Evolutionary conservation across 2,113 vertebrate genomes (phyloP).

Genomic region (Ammodytes dubius): DNA sequence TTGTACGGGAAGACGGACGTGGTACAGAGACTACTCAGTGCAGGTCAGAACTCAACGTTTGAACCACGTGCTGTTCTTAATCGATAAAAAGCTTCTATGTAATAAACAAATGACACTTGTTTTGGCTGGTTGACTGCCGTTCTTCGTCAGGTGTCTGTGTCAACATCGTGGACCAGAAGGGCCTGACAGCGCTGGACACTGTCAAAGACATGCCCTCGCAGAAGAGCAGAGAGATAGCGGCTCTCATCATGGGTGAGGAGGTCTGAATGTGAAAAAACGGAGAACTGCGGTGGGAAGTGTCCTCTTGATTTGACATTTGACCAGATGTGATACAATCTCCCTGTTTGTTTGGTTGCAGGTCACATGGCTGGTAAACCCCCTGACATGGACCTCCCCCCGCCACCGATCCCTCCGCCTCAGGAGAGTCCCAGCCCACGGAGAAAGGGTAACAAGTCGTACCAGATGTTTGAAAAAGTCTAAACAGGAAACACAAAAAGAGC

Average conservation of each 20-base stretch:
- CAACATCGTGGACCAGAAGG: conserved; percentile 92
- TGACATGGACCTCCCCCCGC: conserved; percentile 85
- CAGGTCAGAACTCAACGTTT: conserved; percentile 84
- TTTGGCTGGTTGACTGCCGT: conserved; percentile 1
- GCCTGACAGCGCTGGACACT: conserved; percentile 93
- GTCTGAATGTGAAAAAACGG: background rate
- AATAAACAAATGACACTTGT: background rate
- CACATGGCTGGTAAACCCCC: conserved; percentile 88
- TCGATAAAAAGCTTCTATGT: no score
- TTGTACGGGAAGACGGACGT: conserved; percentile 98
- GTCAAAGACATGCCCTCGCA: conserved; percentile 97
- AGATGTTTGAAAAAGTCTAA: background rate
- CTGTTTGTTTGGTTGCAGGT: conserved; percentile 77
- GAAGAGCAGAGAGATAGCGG: conserved; percentile 94
- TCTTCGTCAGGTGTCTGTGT: conserved; percentile 90
- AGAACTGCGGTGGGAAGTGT: background rate
- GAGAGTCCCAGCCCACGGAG: conserved; percentile 81
- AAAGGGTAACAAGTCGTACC: conserved; percentile 72
- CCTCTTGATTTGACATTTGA: conserved; percentile 2
- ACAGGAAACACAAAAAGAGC: background rate
- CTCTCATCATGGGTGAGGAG: conserved; percentile 91
- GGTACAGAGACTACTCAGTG: conserved; percentile 95
- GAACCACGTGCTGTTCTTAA: background rate
- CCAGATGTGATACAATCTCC: conserved; percentile 28
- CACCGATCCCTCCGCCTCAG: conserved; percentile 78